Percentiles rank a stretch among this genome's conserved stretches.
phyloP scores from a whole-genome alignment of 2,888 invertebrate genomes.

The Caradrina kadenii region DNA sequence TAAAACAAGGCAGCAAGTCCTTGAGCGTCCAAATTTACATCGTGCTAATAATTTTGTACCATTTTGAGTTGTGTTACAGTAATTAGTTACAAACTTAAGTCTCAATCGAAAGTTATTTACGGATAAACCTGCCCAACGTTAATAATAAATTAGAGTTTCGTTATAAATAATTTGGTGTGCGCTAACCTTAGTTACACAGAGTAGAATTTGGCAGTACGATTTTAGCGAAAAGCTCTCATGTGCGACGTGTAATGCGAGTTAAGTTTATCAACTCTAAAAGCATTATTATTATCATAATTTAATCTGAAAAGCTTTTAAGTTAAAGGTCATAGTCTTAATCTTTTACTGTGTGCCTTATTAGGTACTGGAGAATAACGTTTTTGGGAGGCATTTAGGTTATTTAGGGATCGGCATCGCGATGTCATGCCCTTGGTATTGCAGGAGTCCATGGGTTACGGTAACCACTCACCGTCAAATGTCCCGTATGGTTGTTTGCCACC shows the following conservation, averaged over 20 bases:
- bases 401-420: too few relatives aligned
- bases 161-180: constrained; percentile 63
- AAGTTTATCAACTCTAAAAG: constrained; percentile 19
- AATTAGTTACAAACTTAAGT: constrained; percentile 44
- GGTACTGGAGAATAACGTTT: background rate
- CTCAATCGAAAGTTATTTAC: constrained; percentile 63
- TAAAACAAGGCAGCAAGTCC: background rate
- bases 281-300: constrained; percentile 5
- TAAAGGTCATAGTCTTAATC: background rate
- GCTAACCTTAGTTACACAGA: constrained; percentile 38
- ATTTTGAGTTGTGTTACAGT: constrained; percentile 27
- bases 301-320: constrained; percentile 9
- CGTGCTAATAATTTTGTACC: constrained; percentile 20
- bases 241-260: constrained; percentile 1
- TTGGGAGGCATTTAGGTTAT: too few relatives aligned
- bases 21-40: constrained; percentile 2
- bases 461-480: too few relatives aligned
- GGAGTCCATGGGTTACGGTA: too few relatives aligned
- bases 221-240: background rate
- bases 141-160: constrained; percentile 68
- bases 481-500: too few relatives aligned
- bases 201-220: constrained; percentile 34
- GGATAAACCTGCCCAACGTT: constrained; percentile 61
- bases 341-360: background rate
- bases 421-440: too few relatives aligned